phyloP scores from a whole-genome alignment of 2,888 invertebrate genomes.

The Clanis bilineata region DNA sequence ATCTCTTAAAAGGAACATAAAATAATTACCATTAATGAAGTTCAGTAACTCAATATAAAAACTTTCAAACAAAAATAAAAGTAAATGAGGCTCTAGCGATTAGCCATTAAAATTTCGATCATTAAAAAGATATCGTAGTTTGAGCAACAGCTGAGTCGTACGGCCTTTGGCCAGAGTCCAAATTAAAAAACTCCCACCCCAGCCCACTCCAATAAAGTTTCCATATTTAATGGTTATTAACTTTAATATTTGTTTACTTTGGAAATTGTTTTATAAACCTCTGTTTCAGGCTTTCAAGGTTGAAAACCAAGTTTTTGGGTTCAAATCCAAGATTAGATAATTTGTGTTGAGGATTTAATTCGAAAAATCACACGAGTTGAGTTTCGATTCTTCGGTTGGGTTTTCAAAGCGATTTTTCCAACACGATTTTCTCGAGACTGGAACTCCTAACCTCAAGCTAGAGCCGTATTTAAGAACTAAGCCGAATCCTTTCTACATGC shows the following conservation, averaged over 20 bases:
- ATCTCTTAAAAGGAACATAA: not conserved
- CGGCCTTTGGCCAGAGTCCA: slow-evolving; percentile 1
- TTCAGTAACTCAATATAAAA: not conserved
- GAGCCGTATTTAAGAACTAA: too few species aligned
- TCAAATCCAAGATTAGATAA: too few species aligned
- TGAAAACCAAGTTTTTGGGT: too few species aligned
- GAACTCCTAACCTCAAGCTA: too few species aligned
- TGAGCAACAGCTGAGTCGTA: not conserved
- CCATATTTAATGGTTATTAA: not conserved
- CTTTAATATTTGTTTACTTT: not conserved
- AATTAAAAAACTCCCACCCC: slow-evolving; percentile 7
- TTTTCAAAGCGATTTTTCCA: too few species aligned
- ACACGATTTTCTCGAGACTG: too few species aligned
- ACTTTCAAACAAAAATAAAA: not conserved
- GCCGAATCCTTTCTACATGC: too few species aligned
- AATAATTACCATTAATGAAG: not conserved
- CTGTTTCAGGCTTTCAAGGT: too few species aligned
- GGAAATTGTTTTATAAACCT: not conserved
- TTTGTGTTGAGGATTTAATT: too few species aligned
- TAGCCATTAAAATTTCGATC: not conserved
- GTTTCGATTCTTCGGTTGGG: too few species aligned
- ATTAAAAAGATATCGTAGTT: slow-evolving; percentile 5
- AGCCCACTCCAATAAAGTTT: not conserved
- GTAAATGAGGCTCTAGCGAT: not conserved
- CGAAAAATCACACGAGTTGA: too few species aligned